phyloP scores from a whole-genome alignment of 2,888 invertebrate species.

The Brachyptera risi region DNA sequence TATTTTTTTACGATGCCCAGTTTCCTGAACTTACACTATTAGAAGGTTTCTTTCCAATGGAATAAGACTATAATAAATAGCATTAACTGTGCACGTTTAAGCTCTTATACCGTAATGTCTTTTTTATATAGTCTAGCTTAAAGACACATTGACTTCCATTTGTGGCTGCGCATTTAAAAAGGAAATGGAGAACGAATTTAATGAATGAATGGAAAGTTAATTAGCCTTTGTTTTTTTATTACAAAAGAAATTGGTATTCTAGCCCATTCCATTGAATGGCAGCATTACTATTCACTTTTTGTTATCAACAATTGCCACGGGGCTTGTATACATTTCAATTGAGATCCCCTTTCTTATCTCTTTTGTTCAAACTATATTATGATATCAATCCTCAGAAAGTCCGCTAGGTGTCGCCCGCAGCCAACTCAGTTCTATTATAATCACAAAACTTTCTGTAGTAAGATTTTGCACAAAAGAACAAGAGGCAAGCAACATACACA shows the following conservation, averaged over 20 bases:
- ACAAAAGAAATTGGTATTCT: slow-evolving; percentile 6
- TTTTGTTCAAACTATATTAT: slow-evolving; percentile 18
- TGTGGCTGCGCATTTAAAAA: slow-evolving; percentile 4
- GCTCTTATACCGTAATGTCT: too few relatives aligned
- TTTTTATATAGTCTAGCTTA: too few relatives aligned
- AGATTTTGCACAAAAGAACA: slow-evolving; percentile 10
- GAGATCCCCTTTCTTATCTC: slow-evolving; percentile 15
- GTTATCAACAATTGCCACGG: slow-evolving; percentile 12
- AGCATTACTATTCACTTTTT: slow-evolving; percentile 3
- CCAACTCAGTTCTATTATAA: slow-evolving; percentile 8
- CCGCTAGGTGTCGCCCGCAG: slow-evolving; percentile 14
- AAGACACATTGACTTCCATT: slow-evolving; percentile 8
- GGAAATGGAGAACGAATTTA: neutral
- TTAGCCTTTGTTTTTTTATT: neutral
- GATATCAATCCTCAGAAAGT: slow-evolving; percentile 21
- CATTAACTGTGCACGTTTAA: too few relatives aligned
- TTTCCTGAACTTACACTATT: too few relatives aligned
- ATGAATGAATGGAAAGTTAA: slow-evolving; percentile 15
- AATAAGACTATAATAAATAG: too few relatives aligned
- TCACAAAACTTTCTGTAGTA: neutral
- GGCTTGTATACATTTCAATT: slow-evolving; percentile 11
- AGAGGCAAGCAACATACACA: too few relatives aligned
- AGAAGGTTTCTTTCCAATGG: too few relatives aligned
- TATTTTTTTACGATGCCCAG: too few relatives aligned
- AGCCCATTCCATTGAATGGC: slow-evolving; percentile 9